A percentile compares a stretch with the other conserved stretches of the same genome.
Evolutionary conservation across 2,888 invertebrate genomes (phyloP).

Genomic region (Pecten maximus): DNA sequence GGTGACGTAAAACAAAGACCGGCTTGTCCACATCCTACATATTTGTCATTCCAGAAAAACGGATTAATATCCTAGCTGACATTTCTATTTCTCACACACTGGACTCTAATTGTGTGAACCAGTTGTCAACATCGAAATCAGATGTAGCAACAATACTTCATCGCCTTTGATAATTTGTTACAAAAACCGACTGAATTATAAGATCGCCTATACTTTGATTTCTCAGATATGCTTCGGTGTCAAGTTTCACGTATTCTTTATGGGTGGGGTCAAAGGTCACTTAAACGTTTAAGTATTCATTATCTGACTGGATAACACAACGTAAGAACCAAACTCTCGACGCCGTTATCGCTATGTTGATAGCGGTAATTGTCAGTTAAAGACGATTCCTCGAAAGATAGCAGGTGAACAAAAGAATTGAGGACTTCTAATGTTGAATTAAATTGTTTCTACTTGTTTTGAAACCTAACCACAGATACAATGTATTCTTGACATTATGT

Average conservation of each 20-base stretch:
- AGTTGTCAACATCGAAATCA: conserved; percentile 6
- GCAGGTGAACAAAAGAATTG: background rate
- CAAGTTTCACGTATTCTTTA: background rate
- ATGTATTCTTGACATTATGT: background rate
- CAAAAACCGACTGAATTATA: background rate
- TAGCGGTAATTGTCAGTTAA: background rate
- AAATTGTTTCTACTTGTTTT: conserved; percentile 17
- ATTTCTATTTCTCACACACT: conserved; percentile 24
- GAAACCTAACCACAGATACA: background rate
- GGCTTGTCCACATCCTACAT: background rate
- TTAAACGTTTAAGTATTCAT: background rate
- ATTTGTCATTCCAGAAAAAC: background rate
- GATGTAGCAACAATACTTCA: background rate
- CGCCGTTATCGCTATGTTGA: background rate
- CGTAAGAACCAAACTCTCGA: background rate
- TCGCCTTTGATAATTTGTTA: conserved; percentile 10
- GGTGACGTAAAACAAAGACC: background rate
- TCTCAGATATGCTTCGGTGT: background rate
- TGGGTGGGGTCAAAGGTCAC: background rate
- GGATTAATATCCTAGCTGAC: background rate
- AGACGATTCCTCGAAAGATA: background rate
- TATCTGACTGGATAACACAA: background rate
- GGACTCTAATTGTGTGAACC: background rate
- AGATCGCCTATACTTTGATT: background rate
- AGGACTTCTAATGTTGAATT: background rate